Conservation (phyloP, 2,797 vertebrate genomes). For the Tamandua tetradactyla region DNA sequence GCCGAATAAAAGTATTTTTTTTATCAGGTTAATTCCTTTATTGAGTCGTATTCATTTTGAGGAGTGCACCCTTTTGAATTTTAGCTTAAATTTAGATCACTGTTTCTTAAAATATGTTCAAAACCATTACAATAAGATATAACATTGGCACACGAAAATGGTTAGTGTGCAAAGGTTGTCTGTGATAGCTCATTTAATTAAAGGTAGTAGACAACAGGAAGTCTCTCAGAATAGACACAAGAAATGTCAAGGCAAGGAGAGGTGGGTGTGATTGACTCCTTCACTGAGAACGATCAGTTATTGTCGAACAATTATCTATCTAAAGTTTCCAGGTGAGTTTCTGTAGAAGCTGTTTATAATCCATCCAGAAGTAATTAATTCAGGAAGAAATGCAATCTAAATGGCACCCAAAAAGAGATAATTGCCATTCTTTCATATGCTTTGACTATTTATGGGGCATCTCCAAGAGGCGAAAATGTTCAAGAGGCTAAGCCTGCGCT, state of each 20-base stretch:
- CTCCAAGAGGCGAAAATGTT: neutral
- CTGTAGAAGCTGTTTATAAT: neutral
- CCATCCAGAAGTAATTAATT: neutral
- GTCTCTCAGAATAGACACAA: constrained; percentile 40
- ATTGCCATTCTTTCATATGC: neutral
- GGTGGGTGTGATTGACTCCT: neutral
- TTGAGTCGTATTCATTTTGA: neutral
- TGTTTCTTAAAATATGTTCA: neutral
- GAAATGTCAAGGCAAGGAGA: constrained; percentile 42
- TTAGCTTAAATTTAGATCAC: neutral
- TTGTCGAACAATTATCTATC: neutral
- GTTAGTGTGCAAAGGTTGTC: constrained; percentile 16
- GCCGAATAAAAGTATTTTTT: neutral
- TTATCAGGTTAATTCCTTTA: neutral
- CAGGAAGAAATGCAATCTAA: constrained; percentile 9
- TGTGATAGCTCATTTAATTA: constrained; percentile 38
- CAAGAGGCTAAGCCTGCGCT: neutral
- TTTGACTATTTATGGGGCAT: neutral
- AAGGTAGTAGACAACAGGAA: constrained; percentile 21
- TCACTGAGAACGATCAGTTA: neutral
- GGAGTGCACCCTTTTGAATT: neutral
- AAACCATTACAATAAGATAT: neutral
- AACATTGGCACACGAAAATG: neutral
- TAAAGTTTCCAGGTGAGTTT: constrained; percentile 6
- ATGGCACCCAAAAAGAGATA: neutral